A percentile compares a stretch with the other conserved stretches of the same genome.
phyloP scores from a whole-genome alignment of 2,888 invertebrate species.

The Automeris io region DNA sequence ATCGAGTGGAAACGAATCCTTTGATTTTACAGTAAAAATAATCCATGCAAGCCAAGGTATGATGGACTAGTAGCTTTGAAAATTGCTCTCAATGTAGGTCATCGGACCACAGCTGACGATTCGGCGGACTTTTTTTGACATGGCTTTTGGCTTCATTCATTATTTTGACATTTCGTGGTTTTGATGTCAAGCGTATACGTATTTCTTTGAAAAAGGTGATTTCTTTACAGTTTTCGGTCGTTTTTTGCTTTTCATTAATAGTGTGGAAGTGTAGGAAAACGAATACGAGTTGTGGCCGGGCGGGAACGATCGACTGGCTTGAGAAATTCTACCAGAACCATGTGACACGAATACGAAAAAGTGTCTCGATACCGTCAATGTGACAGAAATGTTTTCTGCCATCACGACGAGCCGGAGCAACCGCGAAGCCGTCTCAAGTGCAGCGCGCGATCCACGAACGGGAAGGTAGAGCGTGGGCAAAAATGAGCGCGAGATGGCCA shows the following conservation, averaged over 20 bases:
- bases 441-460: constrained; percentile 59
- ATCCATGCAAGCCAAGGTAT: neutral
- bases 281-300: constrained; percentile 25
- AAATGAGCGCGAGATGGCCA: constrained; percentile 77
- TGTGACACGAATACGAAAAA: constrained; percentile 77
- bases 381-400: constrained; percentile 77
- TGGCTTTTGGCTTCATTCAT: constrained; percentile 72
- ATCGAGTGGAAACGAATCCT: too few species aligned
- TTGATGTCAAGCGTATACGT: constrained; percentile 75
- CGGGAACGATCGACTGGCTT: constrained; percentile 33
- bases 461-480: constrained; percentile 68
- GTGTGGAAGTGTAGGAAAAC: constrained; percentile 32
- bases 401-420: constrained; percentile 66
- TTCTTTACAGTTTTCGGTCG: constrained; percentile 46
- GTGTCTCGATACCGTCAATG: constrained; percentile 75
- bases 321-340: constrained; percentile 68
- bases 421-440: constrained; percentile 51
- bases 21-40: too few species aligned
- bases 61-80: constrained; percentile 20
- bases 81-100: constrained; percentile 31
- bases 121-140: constrained; percentile 74
- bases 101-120: constrained; percentile 53
- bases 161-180: constrained; percentile 77
- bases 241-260: constrained; percentile 42
- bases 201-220: constrained; percentile 64